A percentile compares a stretch with the other conserved stretches of the same genome.
Evolutionary conservation across 2,113 vertebrate species (phyloP).

Genomic region (Acrocephalus kingi): DNA sequence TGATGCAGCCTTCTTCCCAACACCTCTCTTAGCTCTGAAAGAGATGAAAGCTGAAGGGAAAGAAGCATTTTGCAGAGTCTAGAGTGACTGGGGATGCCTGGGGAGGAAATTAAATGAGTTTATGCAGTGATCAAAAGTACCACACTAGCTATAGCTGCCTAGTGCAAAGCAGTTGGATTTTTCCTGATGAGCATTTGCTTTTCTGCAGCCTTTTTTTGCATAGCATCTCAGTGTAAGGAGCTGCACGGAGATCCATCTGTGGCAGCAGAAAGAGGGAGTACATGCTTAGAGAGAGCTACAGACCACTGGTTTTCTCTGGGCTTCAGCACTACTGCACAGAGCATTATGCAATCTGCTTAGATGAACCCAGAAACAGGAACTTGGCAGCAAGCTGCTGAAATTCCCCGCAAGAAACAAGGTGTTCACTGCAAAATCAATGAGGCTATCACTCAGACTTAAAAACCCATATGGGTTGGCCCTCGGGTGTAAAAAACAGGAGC

Average conservation of each 20-base stretch:
- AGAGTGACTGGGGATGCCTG: background rate
- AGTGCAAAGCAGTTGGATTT: background rate
- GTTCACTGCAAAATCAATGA: background rate
- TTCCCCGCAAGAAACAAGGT: background rate
- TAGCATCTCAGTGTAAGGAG: background rate
- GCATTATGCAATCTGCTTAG: background rate
- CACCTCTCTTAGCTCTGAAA: background rate
- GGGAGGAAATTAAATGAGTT: background rate
- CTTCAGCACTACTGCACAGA: background rate
- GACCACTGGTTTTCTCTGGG: background rate
- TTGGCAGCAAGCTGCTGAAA: background rate
- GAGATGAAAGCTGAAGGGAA: background rate
- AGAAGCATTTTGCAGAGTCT: background rate
- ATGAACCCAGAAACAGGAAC: background rate
- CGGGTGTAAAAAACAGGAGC: background rate
- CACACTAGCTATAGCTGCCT: background rate
- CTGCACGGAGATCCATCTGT: background rate
- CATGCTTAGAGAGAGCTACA: background rate
- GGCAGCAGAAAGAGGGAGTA: background rate
- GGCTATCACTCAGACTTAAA: background rate
- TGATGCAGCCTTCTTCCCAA: background rate
- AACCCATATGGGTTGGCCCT: background rate
- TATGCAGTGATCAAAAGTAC: background rate
- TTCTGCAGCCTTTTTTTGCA: background rate
- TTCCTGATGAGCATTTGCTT: background rate